Evolutionary conservation across 2,888 invertebrate genomes (phyloP), one percentile per base, ranked within the genome.

Genomic region (Altica lythri): DNA sequence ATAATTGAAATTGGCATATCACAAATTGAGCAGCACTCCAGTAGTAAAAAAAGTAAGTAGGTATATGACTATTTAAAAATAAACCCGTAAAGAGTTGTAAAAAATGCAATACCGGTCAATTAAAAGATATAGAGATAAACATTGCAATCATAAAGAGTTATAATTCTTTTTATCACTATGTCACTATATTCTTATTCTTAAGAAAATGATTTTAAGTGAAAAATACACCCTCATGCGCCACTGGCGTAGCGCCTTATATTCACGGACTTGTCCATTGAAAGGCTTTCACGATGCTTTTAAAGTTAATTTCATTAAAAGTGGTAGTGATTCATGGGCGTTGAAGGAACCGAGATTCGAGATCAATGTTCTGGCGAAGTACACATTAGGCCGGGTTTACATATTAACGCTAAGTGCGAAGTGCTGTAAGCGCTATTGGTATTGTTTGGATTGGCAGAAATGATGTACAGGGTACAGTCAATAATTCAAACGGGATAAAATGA

Each of bases 231-330:
- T 8, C 18, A 12, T 10, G 12, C 57, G 57, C 37, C 57, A 18
- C 50, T 57, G 53, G 8, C 19, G 38, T 46, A 58, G 60, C 62
- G 60, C 64, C 60, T 64, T 63, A 66, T 65, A 65, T 65, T 65
- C 64, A 64, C 64, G 61, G 59, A 43, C 60, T 61, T 65, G 61
- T 65, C 66, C 66, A 63, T 65, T 66, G 67, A 70, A 71, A 70
- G 68, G 68, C 67, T 68, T 69, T 65, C 64, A 61, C 66, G 62
- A 63, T 63, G 68, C 69, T 69, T 70, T 71, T 69, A 69, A 66
- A 66, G 68, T 70, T 72, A 71, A 71, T 71, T 71, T 69, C 70
- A 72, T 72, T 71, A 72, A 62, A 55, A 62, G 62, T 66, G 63
- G 63, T 61, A 61, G 70, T 71, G 71, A 71, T 72, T 72, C 70